A percentile compares a stretch with the other conserved stretches of the same genome.
Conservation (phyloP, 1,140 invertebrate species). For the Brachionus rotundiformis region DNA sequence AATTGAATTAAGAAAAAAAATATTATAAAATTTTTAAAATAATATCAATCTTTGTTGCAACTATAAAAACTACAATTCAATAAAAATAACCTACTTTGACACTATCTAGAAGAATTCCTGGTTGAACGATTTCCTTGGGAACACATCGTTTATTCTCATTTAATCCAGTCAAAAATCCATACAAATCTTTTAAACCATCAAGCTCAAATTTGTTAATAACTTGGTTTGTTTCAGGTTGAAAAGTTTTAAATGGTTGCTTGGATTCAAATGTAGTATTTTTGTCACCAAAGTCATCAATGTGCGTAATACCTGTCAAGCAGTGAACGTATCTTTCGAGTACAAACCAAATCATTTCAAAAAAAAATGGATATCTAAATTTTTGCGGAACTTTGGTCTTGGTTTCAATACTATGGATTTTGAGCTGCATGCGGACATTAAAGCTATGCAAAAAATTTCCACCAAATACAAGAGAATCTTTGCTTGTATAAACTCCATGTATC, state of each 20-base stretch:
- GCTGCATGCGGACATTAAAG: constrained; percentile 83
- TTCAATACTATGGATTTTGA: constrained; percentile 76
- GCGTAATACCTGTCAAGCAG: constrained; percentile 69
- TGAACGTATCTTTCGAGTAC: constrained; percentile 88
- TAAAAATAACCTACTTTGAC: constrained; percentile 67
- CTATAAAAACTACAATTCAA: no score
- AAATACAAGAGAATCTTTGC: constrained; percentile 84
- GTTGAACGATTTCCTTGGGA: constrained; percentile 84
- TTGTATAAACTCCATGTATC: constrained; percentile 89
- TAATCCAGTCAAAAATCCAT: constrained; percentile 78
- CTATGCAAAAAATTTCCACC: constrained; percentile 89
- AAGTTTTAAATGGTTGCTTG: constrained; percentile 3
- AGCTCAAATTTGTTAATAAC: constrained; percentile 72
- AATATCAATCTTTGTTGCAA: no score
- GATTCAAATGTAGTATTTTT: neutral
- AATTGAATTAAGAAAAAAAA: neutral
- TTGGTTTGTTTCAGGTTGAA: constrained; percentile 54
- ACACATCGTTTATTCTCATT: constrained; percentile 86
- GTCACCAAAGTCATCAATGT: constrained; percentile 18
- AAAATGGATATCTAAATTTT: constrained; percentile 81
- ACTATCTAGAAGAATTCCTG: constrained; percentile 82
- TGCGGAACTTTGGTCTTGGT: constrained; percentile 76
- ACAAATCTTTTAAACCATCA: constrained; percentile 76
- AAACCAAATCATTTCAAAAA: constrained; percentile 85
- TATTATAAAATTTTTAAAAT: neutral